These are phyloP conservation scores for Emmelina monodactyla DNA, from an alignment of 2,888 invertebrate genomes.

Conservation along the genomic window DNA sequence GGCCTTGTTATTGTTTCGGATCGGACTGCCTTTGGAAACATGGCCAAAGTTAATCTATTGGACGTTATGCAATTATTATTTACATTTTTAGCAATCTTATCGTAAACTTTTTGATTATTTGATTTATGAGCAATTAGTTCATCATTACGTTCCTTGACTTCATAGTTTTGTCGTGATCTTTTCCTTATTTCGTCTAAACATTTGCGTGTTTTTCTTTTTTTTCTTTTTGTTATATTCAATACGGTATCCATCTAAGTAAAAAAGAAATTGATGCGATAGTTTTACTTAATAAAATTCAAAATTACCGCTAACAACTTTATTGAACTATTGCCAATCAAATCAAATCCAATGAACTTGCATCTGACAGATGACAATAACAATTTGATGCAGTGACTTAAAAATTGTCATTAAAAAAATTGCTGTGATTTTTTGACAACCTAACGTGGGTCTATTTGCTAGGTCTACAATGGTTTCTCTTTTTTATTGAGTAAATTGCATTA, in stretches of 20 bases:
- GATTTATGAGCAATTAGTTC: not conserved
- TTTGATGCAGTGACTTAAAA: no score
- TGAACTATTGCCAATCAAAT: no score
- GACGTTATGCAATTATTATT: slow-evolving; percentile 27
- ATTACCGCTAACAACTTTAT: no score
- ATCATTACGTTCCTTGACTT: slow-evolving; percentile 1
- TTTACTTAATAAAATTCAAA: no score
- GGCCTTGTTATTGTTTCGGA: slow-evolving; percentile 46
- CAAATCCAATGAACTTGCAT: no score
- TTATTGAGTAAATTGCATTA: no score
- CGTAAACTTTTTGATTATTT: slow-evolving; percentile 10
- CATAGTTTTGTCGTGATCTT: slow-evolving; percentile 22
- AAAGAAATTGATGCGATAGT: no score
- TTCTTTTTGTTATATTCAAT: slow-evolving; percentile 25
- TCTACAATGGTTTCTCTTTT: no score
- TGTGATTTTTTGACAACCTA: no score
- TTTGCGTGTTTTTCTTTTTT: slow-evolving; percentile 43
- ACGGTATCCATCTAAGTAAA: slow-evolving; percentile 25
- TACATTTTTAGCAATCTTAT: slow-evolving; percentile 11
- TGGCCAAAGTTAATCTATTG: slow-evolving; percentile 36
- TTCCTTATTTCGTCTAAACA: slow-evolving; percentile 43
- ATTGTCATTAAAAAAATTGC: no score
- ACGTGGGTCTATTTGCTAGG: no score
- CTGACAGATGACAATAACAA: no score
- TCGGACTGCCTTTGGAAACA: slow-evolving; percentile 38